Conservation (phyloP, 2,113 vertebrate genomes). For the Platycercus adscitus region DNA sequence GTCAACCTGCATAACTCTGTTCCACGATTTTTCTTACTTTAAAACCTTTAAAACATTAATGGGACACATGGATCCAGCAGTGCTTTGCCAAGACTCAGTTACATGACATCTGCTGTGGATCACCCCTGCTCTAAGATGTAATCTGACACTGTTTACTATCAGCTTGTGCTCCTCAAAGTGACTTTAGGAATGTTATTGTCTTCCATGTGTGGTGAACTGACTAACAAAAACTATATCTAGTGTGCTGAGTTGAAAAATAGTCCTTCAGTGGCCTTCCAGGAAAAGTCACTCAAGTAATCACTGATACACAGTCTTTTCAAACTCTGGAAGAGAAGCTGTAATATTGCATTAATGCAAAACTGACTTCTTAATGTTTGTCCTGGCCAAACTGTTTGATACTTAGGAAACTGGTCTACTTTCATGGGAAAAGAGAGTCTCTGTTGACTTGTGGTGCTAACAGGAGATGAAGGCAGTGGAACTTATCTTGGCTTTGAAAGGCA, state of each 20-base stretch:
- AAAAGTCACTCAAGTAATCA: neutral
- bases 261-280: neutral
- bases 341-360: neutral
- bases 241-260: neutral
- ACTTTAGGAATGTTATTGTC: neutral
- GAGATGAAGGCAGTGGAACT: neutral
- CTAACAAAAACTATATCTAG: neutral
- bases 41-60: neutral
- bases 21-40: neutral
- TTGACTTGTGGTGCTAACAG: neutral
- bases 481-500: neutral
- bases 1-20: neutral
- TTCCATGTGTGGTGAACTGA: neutral
- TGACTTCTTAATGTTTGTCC: neutral
- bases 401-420: neutral
- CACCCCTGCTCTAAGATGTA: neutral
- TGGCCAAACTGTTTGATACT: neutral
- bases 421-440: neutral
- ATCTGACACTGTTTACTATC: neutral
- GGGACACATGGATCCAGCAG: neutral
- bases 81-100: neutral
- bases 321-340: neutral
- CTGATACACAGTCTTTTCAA: neutral
- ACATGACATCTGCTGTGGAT: neutral
- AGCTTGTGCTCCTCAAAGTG: neutral